These are phyloP conservation scores for Geotrupes spiniger DNA, from an alignment of 2,888 invertebrate species.

Conservation along the genomic window DNA sequence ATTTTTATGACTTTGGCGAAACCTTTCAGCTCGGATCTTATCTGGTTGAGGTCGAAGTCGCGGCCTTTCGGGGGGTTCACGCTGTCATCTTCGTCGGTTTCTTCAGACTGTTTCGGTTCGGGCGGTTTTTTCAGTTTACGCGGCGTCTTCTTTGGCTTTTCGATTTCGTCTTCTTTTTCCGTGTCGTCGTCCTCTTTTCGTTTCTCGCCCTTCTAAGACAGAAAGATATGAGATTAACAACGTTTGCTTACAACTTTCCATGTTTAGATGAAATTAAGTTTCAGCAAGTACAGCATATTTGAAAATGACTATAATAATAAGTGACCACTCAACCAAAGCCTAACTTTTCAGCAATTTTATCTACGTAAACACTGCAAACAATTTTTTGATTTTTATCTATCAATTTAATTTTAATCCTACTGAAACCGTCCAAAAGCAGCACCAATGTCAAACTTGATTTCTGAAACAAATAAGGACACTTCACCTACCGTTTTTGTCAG, in stretches of 20 bases:
- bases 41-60: slow-evolving; percentile 82
- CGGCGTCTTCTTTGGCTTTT: slow-evolving; percentile 39
- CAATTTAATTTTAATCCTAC: too few species aligned
- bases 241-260: slow-evolving; percentile 1
- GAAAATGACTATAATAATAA: too few species aligned
- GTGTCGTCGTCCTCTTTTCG: slow-evolving; percentile 51
- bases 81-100: slow-evolving; percentile 54
- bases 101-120: slow-evolving; percentile 50
- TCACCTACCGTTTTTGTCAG: slow-evolving; percentile 28
- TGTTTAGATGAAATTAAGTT: background rate
- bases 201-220: slow-evolving; percentile 38
- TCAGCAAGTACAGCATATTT: background rate
- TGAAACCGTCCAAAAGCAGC: too few species aligned
- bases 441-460: too few species aligned
- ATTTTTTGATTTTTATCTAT: too few species aligned
- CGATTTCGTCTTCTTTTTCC: slow-evolving; percentile 48
- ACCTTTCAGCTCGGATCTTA: slow-evolving; percentile 80
- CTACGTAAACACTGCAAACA: too few species aligned
- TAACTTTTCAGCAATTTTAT: too few species aligned
- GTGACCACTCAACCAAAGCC: too few species aligned
- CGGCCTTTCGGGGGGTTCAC: slow-evolving; percentile 58
- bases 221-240: slow-evolving; percentile 4
- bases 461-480: too few species aligned
- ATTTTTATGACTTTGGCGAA: slow-evolving; percentile 63
- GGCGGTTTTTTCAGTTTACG: slow-evolving; percentile 48